Percentiles rank a stretch among this genome's conserved stretches.
phyloP scores from a whole-genome alignment of 1,140 invertebrate species.

The Drosophila gunungcola region DNA sequence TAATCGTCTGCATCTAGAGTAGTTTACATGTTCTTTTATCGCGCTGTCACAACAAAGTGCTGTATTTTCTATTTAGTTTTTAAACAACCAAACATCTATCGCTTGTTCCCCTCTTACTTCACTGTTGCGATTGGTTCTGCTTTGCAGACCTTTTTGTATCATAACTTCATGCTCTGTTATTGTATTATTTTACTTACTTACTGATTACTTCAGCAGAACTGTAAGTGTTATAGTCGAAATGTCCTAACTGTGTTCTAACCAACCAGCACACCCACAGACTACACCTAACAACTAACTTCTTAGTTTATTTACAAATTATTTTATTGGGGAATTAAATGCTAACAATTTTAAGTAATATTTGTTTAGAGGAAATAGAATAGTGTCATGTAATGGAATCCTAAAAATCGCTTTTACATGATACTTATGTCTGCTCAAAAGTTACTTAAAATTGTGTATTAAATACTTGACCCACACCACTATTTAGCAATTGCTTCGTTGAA shows the following conservation, averaged over 20 bases:
- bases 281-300: conserved; percentile 31
- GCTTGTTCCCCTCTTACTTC: conserved; percentile 65
- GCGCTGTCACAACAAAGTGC: conserved; percentile 38
- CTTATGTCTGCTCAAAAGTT: neutral
- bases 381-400: too few relatives aligned
- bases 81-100: conserved; percentile 39
- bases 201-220: conserved; percentile 62
- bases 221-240: conserved; percentile 63
- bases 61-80: conserved; percentile 62
- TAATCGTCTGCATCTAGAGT: conserved; percentile 42
- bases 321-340: neutral
- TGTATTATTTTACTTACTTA: conserved; percentile 59
- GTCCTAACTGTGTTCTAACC: conserved; percentile 36
- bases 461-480: neutral
- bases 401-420: too few relatives aligned
- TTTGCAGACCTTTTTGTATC: conserved; percentile 39
- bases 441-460: neutral
- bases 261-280: conserved; percentile 32
- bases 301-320: conserved; percentile 3
- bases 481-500: conserved; percentile 46
- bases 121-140: conserved; percentile 29
- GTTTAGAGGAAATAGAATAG: too few relatives aligned
- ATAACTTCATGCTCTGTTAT: conserved; percentile 67
- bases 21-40: conserved; percentile 34
- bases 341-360: neutral